Evolutionary conservation across 2,113 vertebrate species (phyloP), one percentile per base, ranked within the genome.

Genomic region (Oreocharis arfaki): DNA sequence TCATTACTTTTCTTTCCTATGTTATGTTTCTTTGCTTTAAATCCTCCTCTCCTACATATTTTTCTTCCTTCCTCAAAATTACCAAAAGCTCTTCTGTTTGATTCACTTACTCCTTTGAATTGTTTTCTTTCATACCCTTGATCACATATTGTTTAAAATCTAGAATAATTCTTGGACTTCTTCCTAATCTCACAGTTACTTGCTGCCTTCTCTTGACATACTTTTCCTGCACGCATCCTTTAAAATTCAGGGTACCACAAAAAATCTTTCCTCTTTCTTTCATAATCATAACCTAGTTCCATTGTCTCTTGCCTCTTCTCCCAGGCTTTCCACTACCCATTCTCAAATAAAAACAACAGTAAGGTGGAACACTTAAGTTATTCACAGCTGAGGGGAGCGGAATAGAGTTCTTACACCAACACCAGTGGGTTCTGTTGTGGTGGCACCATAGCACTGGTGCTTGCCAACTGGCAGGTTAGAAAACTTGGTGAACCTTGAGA

Each of bases 11-110:
- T 78, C 64, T 78, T 82, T 57, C 76, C 47, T 78, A 55, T 81
- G 27, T 50, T 88, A 71, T 68, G 13, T 77, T 88, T 87, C 52
- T 67, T 44, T 84, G 55, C 33, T 90, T 84, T 52, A 84, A 89
- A 78, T 93, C 81, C 69, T 94, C 6, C 12, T 94, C 63, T 86
- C 24, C 44, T 95, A 81, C 39, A 19, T 95, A 37, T 64, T 95
- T 83, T 84, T 52, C 11, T 22, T 89, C 11, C 60, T 71, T 92
- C 30, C 44, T 75, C 53, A 87, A 56, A 84, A 59, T 18, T 81
- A 75, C 24, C 50, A 42, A 74, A 86, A 78, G 9, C 32, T 83
- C 35, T 80, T 76, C 24, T 46, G 13, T 70, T 63, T 59, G n/a
- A 63, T 63, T 87, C 22, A 79, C 35, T 81, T 71, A 53, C 24